Conservation (phyloP, 2,113 vertebrate genomes). For the Siniperca knerii region DNA sequence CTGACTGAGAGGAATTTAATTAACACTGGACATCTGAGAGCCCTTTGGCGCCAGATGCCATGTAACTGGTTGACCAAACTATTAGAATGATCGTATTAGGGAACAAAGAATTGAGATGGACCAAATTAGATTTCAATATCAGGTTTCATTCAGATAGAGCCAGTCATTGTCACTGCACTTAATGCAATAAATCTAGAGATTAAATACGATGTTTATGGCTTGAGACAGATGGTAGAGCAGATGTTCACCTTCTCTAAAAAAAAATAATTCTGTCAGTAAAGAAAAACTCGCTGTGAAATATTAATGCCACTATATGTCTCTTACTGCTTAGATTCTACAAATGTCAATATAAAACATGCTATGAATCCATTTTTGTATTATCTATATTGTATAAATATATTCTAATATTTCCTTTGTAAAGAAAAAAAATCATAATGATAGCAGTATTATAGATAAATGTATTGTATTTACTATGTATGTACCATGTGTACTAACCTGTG, state of each 20-base stretch:
- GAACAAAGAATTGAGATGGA: slow-evolving; percentile 24
- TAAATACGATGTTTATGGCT: neutral
- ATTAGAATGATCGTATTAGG: slow-evolving; percentile 30
- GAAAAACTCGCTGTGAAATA: neutral
- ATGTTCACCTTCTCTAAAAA: slow-evolving; percentile 30
- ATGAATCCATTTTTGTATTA: neutral
- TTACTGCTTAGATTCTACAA: neutral
- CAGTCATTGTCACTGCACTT: slow-evolving; percentile 37
- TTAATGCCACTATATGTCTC: neutral
- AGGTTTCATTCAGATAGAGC: slow-evolving; percentile 53
- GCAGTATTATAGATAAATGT: neutral
- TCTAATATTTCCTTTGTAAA: neutral
- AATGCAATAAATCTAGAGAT: slow-evolving; percentile 32
- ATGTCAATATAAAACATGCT: neutral
- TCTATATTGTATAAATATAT: neutral
- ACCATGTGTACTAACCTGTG: neutral
- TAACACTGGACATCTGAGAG: slow-evolving; percentile 20
- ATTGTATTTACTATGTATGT: neutral
- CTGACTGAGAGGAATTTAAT: slow-evolving; percentile 49
- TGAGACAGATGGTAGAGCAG: slow-evolving; percentile 61
- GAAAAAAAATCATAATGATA: neutral
- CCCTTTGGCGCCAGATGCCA: slow-evolving; percentile 58
- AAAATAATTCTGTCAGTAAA: neutral
- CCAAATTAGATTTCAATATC: slow-evolving; percentile 65
- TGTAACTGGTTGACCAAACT: slow-evolving; percentile 41